Conservation (phyloP, 2,888 invertebrate species). For the Bombylius major region DNA sequence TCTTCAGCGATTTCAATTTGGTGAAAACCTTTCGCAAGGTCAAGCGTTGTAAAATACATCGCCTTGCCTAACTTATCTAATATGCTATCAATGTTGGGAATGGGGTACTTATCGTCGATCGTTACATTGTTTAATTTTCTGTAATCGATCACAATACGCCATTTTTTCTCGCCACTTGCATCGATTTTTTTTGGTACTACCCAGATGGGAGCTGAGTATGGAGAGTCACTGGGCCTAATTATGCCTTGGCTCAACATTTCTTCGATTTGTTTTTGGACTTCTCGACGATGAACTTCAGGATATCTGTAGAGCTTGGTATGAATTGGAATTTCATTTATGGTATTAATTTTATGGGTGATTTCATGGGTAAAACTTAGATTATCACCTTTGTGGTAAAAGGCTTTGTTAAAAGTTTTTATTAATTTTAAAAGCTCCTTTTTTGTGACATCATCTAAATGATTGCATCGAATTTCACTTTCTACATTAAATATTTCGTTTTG, state of each 20-base stretch:
- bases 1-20: conserved; percentile 11
- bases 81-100: conserved; percentile 10
- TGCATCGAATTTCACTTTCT: too few species aligned
- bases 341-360: background rate
- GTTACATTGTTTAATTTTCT: conserved; percentile 13
- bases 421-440: too few species aligned
- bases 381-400: too few species aligned
- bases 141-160: conserved; percentile 9
- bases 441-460: too few species aligned
- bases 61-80: conserved; percentile 11
- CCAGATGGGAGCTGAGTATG: background rate
- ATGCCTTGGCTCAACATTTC: background rate
- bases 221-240: background rate
- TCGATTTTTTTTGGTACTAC: background rate
- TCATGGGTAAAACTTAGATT: too few species aligned
- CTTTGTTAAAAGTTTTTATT: too few species aligned
- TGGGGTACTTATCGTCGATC: conserved; percentile 6
- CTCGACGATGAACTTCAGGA: background rate
- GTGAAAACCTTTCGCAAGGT: conserved; percentile 13
- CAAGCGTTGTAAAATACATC: conserved; percentile 12
- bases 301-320: background rate
- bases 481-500: too few species aligned
- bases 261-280: background rate
- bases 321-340: background rate
- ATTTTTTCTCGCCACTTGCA: background rate